Evolutionary conservation across 1,140 invertebrate species (phyloP), one percentile per base, ranked within the genome.

Genomic region (Phthorimaea operculella): DNA sequence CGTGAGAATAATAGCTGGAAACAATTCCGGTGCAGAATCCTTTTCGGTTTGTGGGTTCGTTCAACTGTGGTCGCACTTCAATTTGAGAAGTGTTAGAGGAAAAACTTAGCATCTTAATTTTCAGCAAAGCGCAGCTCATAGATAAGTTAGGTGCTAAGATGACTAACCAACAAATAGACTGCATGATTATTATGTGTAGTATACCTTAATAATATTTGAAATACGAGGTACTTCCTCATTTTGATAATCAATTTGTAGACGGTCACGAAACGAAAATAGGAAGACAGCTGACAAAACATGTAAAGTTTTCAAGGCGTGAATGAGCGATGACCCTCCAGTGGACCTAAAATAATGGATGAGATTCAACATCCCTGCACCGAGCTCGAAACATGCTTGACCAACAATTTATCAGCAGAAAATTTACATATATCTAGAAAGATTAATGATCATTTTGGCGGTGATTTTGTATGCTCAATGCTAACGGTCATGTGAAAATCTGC

Each of bases 371-470:
- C 12, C 17, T 33, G 52, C 44, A 47, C 16, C n/a, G n/a, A 14
- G 15, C 44, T 14, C 44, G 44, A 17, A 16, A 17, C 4, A 47
- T 54, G 63, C 58, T 69, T 73, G 72, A 72, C 72, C 72, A 67
- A 62, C 66, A 62, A 75, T 75, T 71, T 75, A 74, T 77, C 72
- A 73, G 63, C 52, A 59, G 58, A 53, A 74, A 68, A 77, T 78
- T 74, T 76, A 70, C 73, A 76, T 78, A 69, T 66, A 71, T 69
- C 62, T 58, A 54, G 62, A 17, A 66, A 77, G 75, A 77, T 77
- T 77, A 77, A 77, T 76, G 75, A 60, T 62, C 52, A 28, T 5
- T 54, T 51, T 55, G 58, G 58, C 57, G 14, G 59, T 52, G 57
- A 57, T 58, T 59, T 58, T 34, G 55, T 52, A 53, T 47, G 54